A percentile compares a stretch with the other conserved stretches of the same genome.
Conservation (phyloP, 2,888 invertebrate species). For the Volucella zonaria region DNA sequence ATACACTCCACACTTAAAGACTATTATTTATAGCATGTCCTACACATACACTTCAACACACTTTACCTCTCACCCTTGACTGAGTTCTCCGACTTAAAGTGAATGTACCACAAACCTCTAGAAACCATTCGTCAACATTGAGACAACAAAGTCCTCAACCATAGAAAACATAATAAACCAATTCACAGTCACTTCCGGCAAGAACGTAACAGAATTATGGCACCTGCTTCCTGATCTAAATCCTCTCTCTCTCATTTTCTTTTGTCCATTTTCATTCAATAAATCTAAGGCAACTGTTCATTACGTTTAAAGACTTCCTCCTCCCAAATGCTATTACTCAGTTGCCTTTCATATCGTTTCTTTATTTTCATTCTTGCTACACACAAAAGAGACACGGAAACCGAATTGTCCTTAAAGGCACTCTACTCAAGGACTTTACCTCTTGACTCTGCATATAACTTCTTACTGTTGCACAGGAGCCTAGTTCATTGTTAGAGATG, state of each 20-base stretch:
- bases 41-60: too few relatives aligned
- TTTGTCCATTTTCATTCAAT: constrained; percentile 5
- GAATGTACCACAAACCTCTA: too few relatives aligned
- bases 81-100: too few relatives aligned
- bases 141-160: too few relatives aligned
- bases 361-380: background rate
- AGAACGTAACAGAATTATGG: constrained; percentile 16
- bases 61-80: too few relatives aligned
- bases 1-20: too few relatives aligned
- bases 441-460: too few relatives aligned
- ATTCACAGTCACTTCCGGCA: constrained; percentile 13
- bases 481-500: too few relatives aligned
- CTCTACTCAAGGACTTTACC: constrained; percentile 3
- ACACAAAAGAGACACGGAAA: constrained; percentile 11
- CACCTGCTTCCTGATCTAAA: constrained; percentile 17
- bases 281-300: constrained; percentile 36
- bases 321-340: constrained; percentile 31
- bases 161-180: background rate
- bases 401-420: background rate
- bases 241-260: background rate
- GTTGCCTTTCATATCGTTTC: constrained; percentile 17
- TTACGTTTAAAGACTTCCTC: constrained; percentile 49
- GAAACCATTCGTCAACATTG: too few relatives aligned
- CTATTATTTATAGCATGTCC: too few relatives aligned
- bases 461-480: too few relatives aligned